Base-by-base conservation (phyloP, 35 echinoderm and acorn worm genomes). In the Chiridota heheva region DNA sequence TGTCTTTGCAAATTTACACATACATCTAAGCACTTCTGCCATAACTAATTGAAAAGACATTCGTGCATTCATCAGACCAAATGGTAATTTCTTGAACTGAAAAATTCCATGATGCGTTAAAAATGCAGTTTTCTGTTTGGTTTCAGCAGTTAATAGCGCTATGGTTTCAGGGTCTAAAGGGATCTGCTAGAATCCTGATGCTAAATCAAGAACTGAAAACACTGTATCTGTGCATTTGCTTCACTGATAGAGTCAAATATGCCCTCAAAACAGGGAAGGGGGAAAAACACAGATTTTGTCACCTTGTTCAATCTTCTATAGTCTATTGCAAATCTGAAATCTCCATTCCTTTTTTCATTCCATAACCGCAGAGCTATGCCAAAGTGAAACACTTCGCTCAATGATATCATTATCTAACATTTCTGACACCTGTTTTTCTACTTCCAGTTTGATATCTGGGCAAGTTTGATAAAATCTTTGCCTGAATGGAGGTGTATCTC, bases 61-160 rank as follows among this genome's bases (percentile, higher is more conserved):
- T 20, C 72, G 84, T 4, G 84, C 84, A 69, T 79, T 79, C 49
- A 47, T 78, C 4, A 87, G 58, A 15, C 84, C 84, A 87, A 87
- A 87, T 4, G 72, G 84, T 6, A 87, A 12, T 58, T 69, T 69
- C 36, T 87, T 87, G 27, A 78, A 87, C 40, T 78, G 84, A 59
- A 42, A 77, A 55, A 77, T 69, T 1, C 84, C 73, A 36, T 70
- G 42, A 57, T 87, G 84, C 7, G 73, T 69, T 17, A 72, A 37
- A 78, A 77, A 77, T 30, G 84, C 72, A 32, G 73, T 65, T 45
- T 69, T 65, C 36, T 77, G 44, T 29, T 78, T 61, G 17, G 72
- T 69, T 15, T 26, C 59, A 3, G 40, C 27, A 69, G 2, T 80
- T 20, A 45, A 86, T 65, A 10, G 60, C n/a, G n/a, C n/a, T n/a